Conservation (phyloP, 2,888 invertebrate species). For the Blastobasis lacticolella region DNA sequence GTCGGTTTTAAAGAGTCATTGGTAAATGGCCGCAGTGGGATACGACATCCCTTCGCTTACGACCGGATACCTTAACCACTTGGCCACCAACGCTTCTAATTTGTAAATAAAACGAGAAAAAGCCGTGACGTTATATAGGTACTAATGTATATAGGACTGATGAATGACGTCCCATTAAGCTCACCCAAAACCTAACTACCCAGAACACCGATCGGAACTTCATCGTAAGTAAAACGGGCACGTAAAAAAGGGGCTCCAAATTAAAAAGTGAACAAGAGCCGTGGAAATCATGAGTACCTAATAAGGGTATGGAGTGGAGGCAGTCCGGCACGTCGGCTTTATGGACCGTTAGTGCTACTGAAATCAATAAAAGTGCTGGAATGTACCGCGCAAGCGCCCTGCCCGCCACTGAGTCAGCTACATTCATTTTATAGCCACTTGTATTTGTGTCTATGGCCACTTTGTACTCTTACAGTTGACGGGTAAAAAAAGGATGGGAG, state of each 20-base stretch:
- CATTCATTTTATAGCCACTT: slow-evolving; percentile 73
- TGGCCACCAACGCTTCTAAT: no score
- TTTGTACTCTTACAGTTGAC: slow-evolving; percentile 65
- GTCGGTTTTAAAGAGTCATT: no score
- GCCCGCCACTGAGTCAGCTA: slow-evolving; percentile 66
- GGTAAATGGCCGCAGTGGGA: no score
- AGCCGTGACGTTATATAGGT: no score
- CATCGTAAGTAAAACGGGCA: no score
- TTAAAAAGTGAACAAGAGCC: slow-evolving; percentile 65
- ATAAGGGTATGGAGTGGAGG: slow-evolving; percentile 64
- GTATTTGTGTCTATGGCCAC: slow-evolving; percentile 71
- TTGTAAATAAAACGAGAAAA: no score
- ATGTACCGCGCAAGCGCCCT: slow-evolving; percentile 74
- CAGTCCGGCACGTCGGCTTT: slow-evolving; percentile 68
- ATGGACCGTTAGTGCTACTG: slow-evolving; percentile 79
- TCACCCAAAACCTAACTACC: no score
- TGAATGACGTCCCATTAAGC: no score
- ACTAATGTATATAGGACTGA: no score
- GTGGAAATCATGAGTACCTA: slow-evolving; percentile 65
- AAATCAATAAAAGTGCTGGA: slow-evolving; percentile 80
- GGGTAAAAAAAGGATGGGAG: slow-evolving; percentile 48
- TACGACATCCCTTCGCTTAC: no score
- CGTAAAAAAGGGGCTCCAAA: slow-evolving; percentile 2
- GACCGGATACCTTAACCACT: no score
- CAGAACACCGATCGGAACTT: no score